Base-by-base conservation (phyloP, 2,888 invertebrate species). In the Xestia c-nigrum region DNA sequence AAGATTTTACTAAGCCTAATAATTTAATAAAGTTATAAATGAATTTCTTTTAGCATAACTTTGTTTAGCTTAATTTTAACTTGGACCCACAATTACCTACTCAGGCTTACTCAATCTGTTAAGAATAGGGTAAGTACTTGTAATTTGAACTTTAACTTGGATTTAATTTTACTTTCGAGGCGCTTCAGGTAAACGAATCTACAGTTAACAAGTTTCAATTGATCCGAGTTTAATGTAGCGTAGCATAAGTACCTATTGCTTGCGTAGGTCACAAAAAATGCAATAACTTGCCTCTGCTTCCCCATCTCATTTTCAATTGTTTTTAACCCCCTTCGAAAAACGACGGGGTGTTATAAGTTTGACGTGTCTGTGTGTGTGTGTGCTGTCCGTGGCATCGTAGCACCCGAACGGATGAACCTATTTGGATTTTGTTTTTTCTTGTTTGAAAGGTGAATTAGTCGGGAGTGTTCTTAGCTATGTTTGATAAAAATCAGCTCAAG, bases 41-140 rank as follows among this genome's bases (percentile, higher is more conserved):
- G 0, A 52, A 79, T 67, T 80, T 70, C n/a, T 55, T 80, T 46
- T 63, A 66, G 57, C 46, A 63, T 47, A 72, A 64, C 31, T 78
- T 72, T 55, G 63, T 61, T 72, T 50, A 52, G n/a, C 24, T 72
- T 24, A 72, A 75, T 70, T 9, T 50, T 55, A 70, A 79, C 57
- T 79, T 59, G 64, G 57, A 61, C 61, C 4, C 24, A 21, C 69
- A 76, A 76, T 76, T 65, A 40, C n/a, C 7, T 50, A 7, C 52
- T 7, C 6, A 47, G 57, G 21, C 38, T 61, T 38, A 31, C n/a
- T 55, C 46, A 47, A 67, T 47, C 40, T n/a, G 14, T 31, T 52
- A 31, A 50, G 3, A 71, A 43, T 72, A 71, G 16, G 16, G 40
- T 43, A 24, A 59, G 19, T 65, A 31, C n/a, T 75, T 59, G 59